A percentile compares a stretch with the other conserved stretches of the same genome.
Conservation (phyloP, 2,113 vertebrate genomes). For the Strix aluco region DNA sequence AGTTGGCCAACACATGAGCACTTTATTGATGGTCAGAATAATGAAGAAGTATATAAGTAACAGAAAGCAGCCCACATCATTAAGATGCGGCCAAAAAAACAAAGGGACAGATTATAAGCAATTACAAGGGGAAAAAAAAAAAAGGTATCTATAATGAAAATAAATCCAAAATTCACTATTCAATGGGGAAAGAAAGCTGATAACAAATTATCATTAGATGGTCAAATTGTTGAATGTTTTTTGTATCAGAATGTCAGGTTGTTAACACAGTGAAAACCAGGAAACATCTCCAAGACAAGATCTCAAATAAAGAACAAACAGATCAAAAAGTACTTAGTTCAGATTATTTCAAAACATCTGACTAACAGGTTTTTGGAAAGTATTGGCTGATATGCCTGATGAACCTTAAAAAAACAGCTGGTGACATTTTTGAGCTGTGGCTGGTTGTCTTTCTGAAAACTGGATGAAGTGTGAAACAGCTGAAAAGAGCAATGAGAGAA, state of each 20-base stretch:
- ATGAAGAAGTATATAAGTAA: background rate
- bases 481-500: background rate
- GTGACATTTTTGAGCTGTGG: background rate
- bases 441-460: background rate
- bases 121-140: background rate
- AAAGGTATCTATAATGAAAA: background rate
- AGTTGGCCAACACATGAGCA: background rate
- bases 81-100: background rate
- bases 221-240: background rate
- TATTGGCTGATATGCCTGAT: background rate
- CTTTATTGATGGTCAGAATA: background rate
- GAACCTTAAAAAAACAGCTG: background rate
- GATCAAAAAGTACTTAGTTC: background rate
- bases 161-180: background rate
- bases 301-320: background rate
- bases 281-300: background rate
- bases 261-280: background rate
- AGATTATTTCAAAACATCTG: background rate
- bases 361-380: background rate
- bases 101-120: background rate
- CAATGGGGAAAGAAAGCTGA: background rate
- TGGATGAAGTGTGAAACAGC: background rate
- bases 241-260: background rate
- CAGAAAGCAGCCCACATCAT: background rate
- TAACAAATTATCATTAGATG: background rate